Conservation (phyloP, 1,140 invertebrate species). For the Arctopsyche grandis region DNA sequence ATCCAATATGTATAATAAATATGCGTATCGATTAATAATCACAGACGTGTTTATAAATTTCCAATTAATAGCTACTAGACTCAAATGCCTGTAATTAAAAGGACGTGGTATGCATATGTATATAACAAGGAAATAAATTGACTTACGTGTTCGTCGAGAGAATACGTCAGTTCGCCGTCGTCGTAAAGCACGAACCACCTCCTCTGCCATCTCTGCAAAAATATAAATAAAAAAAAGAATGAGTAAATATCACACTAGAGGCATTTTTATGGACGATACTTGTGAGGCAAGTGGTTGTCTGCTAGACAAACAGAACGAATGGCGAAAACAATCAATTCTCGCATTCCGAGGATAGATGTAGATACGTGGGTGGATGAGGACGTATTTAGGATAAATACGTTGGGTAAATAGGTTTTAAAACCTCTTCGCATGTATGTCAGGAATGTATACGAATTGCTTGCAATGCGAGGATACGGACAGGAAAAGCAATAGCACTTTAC, state of each 20-base stretch:
- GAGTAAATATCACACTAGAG: constrained; percentile 25
- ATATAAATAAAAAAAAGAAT: constrained; percentile 49
- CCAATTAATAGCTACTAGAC: constrained; percentile 18
- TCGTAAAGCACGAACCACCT: constrained; percentile 98
- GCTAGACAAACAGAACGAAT: constrained; percentile 20
- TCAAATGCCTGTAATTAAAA: not conserved
- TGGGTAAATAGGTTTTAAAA: constrained; percentile 26
- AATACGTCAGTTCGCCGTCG: constrained; percentile 95
- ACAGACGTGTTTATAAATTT: not conserved
- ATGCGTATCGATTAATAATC: not conserved
- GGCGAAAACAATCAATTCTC: constrained; percentile 41
- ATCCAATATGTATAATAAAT: not conserved
- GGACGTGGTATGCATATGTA: not conserved
- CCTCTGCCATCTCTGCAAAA: constrained; percentile 94
- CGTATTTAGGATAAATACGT: constrained; percentile 34
- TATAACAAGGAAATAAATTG: constrained; percentile 9
- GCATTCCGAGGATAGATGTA: constrained; percentile 10
- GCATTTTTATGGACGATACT: constrained; percentile 11
- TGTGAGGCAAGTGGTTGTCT: not conserved
- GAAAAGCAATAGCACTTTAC: no score
- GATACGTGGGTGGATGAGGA: constrained; percentile 17
- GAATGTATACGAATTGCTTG: constrained; percentile 6
- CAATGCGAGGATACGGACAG: not conserved
- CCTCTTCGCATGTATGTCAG: not conserved
- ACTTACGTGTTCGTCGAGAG: constrained; percentile 97